Evolutionary conservation across 1,140 invertebrate genomes (phyloP).

Genomic region (Solen grandis): DNA sequence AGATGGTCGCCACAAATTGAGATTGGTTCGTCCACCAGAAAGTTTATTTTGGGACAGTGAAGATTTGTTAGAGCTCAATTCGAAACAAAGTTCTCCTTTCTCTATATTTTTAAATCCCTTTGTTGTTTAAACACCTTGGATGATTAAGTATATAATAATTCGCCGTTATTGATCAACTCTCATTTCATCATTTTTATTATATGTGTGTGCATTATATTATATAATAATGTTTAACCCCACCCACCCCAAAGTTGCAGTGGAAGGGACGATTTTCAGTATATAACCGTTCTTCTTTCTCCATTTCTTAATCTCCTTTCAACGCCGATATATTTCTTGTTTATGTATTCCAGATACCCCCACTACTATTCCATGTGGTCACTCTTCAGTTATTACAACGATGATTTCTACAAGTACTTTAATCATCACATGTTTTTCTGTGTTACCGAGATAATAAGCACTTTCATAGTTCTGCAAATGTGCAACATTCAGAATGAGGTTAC

Average conservation of each 20-base stretch:
- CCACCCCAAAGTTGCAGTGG: no score
- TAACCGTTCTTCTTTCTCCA: no score
- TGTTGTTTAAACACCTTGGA: not conserved
- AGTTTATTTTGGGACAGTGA: not conserved
- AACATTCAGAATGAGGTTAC: slow-evolving; percentile 83
- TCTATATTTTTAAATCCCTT: not conserved
- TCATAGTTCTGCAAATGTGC: slow-evolving; percentile 81
- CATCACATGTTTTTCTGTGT: slow-evolving; percentile 87
- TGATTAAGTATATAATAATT: no score
- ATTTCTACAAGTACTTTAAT: slow-evolving; percentile 85
- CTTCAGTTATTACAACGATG: slow-evolving; percentile 92
- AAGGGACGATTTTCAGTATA: no score
- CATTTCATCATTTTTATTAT: not conserved
- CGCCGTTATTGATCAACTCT: no score
- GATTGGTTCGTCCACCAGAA: not conserved
- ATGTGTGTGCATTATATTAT: slow-evolving; percentile 11
- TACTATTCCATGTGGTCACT: slow-evolving; percentile 93
- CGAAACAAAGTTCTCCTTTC: not conserved
- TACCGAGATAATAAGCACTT: slow-evolving; percentile 88
- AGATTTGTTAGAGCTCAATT: not conserved
- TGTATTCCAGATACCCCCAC: slow-evolving; percentile 85
- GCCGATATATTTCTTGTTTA: not conserved
- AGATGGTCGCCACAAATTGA: no score
- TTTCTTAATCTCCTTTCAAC: no score
- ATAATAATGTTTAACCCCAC: no score